Conservation (phyloP, 2,113 vertebrate species). For the Bagarius yarrelli region DNA sequence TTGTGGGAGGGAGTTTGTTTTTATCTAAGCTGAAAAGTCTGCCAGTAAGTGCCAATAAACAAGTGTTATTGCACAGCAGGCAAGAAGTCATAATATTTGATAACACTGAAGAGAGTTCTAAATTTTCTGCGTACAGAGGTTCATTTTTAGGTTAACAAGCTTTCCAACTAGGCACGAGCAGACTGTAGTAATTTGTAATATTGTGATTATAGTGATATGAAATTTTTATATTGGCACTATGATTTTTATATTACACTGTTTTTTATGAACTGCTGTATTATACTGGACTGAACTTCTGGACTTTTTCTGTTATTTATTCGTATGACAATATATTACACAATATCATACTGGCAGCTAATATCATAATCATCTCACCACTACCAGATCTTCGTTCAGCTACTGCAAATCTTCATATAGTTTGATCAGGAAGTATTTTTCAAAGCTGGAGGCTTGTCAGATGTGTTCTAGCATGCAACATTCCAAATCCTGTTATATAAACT, state of each 20-base stretch:
- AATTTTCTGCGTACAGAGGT: constrained; percentile 7
- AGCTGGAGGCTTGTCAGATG: background rate
- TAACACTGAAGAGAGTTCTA: constrained; percentile 19
- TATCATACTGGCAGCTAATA: background rate
- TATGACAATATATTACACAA: background rate
- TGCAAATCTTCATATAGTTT: background rate
- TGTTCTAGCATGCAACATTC: background rate
- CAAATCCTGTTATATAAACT: too few relatives aligned
- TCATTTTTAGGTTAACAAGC: constrained; percentile 25
- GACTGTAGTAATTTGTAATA: constrained; percentile 8
- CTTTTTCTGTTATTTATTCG: background rate
- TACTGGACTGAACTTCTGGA: background rate
- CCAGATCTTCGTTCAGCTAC: background rate
- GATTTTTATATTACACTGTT: background rate
- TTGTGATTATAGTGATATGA: constrained; percentile 16
- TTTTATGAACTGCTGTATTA: constrained; percentile 11
- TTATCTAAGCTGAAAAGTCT: constrained; percentile 10
- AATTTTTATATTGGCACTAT: background rate
- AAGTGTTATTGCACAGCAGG: constrained; percentile 27
- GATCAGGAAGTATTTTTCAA: too few relatives aligned
- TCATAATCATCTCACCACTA: background rate
- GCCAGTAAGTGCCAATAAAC: constrained; percentile 12
- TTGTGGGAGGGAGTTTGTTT: background rate
- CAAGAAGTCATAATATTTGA: constrained; percentile 27
- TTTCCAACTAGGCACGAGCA: constrained; percentile 10